A percentile compares a stretch with the other conserved stretches of the same genome.
Conservation (phyloP, 2,113 vertebrate species). For the Ariopsis seemanni region DNA sequence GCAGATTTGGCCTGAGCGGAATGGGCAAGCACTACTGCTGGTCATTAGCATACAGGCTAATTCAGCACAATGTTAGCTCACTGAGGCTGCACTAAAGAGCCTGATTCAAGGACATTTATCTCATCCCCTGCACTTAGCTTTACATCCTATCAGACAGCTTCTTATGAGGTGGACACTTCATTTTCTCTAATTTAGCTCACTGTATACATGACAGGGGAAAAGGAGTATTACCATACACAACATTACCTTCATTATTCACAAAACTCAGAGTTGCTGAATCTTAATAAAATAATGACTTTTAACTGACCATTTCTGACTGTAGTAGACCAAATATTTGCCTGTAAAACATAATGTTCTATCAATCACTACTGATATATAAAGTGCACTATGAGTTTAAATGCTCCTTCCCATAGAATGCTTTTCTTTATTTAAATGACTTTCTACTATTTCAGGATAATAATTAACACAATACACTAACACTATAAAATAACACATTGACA, state of each 20-base stretch:
- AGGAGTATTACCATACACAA: constrained; percentile 20
- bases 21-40: constrained; percentile 78
- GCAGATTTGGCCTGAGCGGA: constrained; percentile 85
- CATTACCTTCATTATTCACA: constrained; percentile 3
- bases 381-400: neutral
- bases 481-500: neutral
- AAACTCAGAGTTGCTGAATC: neutral
- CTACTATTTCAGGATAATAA: neutral
- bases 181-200: constrained; percentile 57
- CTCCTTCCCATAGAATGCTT: neutral
- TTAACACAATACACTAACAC: neutral
- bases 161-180: constrained; percentile 79
- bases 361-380: neutral
- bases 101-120: constrained; percentile 88
- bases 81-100: constrained; percentile 85
- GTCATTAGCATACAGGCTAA: constrained; percentile 89
- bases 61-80: constrained; percentile 89
- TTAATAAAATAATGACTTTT: neutral
- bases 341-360: neutral
- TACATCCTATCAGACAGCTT: constrained; percentile 82
- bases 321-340: neutral
- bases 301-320: neutral
- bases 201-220: constrained; percentile 36
- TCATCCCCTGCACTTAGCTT: constrained; percentile 77
- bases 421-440: neutral